Conservation (phyloP, 2,888 invertebrate species). For the Sinohyriopsis cumingii region DNA sequence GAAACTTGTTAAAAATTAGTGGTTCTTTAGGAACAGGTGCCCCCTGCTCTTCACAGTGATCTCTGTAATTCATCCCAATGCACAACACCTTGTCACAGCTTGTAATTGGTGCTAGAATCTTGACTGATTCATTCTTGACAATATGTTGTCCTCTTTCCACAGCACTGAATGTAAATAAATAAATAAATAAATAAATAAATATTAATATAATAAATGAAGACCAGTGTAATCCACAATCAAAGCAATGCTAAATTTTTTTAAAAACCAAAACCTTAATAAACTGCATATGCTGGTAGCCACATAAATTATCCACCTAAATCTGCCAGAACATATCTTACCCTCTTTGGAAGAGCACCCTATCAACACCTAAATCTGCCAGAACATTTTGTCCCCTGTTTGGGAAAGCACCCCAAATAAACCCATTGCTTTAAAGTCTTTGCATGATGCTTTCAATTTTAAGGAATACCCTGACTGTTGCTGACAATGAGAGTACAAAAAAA, state of each 20-base stretch:
- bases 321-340: too few species aligned
- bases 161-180: constrained; percentile 36
- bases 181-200: background rate
- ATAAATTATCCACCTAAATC: too few species aligned
- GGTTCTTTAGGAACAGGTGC: constrained; percentile 82
- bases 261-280: background rate
- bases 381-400: too few species aligned
- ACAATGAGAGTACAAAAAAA: too few species aligned
- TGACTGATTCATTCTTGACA: constrained; percentile 47
- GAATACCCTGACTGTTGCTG: too few species aligned
- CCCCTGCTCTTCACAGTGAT: constrained; percentile 89
- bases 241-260: background rate
- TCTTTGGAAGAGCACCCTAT: too few species aligned
- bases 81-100: constrained; percentile 89
- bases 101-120: constrained; percentile 79
- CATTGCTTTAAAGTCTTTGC: too few species aligned
- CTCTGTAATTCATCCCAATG: constrained; percentile 88
- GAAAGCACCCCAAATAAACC: too few species aligned
- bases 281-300: background rate
- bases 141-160: constrained; percentile 43
- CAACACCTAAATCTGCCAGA: too few species aligned
- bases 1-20: constrained; percentile 90
- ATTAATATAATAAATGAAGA: background rate
- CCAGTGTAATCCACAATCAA: background rate
- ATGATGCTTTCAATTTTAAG: too few species aligned